A percentile compares a stretch with the other conserved stretches of the same genome.
Conservation (phyloP, 2,797 vertebrate species). For the Acanthopagrus latus region DNA sequence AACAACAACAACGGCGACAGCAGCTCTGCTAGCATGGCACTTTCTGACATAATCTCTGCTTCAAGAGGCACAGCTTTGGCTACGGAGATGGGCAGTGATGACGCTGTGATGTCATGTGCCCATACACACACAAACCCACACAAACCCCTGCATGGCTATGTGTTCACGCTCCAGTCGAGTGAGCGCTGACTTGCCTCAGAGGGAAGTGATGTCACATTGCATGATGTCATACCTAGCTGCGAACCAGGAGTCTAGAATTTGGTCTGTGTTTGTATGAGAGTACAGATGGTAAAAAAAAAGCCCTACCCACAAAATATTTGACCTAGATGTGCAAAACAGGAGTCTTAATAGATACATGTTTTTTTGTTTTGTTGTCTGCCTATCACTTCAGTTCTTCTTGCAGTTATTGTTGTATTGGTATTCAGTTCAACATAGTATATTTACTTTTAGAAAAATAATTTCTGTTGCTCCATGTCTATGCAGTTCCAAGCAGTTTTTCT, state of each 20-base stretch:
- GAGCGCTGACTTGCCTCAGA: constrained; percentile 76
- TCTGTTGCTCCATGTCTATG: background rate
- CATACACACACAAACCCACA: constrained; percentile 47
- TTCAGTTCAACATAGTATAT: background rate
- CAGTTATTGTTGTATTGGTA: background rate
- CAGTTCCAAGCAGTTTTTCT: background rate
- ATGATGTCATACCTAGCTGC: constrained; percentile 74
- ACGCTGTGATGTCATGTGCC: constrained; percentile 76
- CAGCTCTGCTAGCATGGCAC: constrained; percentile 67
- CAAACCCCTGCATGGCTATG: constrained; percentile 58
- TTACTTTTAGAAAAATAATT: background rate
- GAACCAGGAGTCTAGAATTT: constrained; percentile 59
- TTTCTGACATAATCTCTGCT: constrained; percentile 79
- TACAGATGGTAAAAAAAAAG: constrained; percentile 56
- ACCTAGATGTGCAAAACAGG: constrained; percentile 62
- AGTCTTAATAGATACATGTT: constrained; percentile 25
- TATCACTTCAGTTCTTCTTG: background rate
- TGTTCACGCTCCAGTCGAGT: constrained; percentile 72
- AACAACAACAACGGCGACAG: constrained; percentile 42
- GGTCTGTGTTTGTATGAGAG: constrained; percentile 57
- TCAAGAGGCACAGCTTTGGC: constrained; percentile 69
- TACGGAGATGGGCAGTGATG: constrained; percentile 76
- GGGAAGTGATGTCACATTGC: constrained; percentile 80
- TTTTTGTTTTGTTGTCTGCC: background rate
- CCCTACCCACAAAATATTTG: constrained; percentile 35